Evolutionary conservation across 2,888 invertebrate genomes (phyloP), one percentile per base, ranked within the genome.

Genomic region (Hypena proboscidalis): DNA sequence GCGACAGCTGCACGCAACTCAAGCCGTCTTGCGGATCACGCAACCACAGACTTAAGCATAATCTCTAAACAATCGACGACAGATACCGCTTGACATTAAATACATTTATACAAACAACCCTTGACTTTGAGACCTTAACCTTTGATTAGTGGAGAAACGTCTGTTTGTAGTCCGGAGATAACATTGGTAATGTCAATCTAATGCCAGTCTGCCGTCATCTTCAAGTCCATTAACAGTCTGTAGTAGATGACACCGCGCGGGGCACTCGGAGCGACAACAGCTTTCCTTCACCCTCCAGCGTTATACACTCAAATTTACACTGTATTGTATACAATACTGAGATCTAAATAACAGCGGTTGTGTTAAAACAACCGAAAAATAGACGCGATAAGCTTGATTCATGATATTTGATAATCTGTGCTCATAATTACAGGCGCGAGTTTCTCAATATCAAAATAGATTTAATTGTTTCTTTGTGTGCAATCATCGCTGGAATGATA

Each of bases 21-120:
- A n/a, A n/a, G n/a, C n/a, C n/a, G n/a, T n/a, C n/a, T n/a, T n/a
- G n/a, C n/a, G n/a, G n/a, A n/a, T n/a, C n/a, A n/a, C n/a, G n/a
- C n/a, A n/a, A n/a, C n/a, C n/a, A n/a, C n/a, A n/a, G n/a, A n/a
- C n/a, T n/a, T n/a, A n/a, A n/a, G n/a, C n/a, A n/a, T n/a, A n/a
- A n/a, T n/a, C n/a, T n/a, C n/a, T 30, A 39, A 41, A 45, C 36
- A 42, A 38, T n/a, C 15, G n/a, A n/a, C 25, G 13, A 44, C 23
- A 20, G 30, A 21, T 11, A 10, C 20, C 26, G 33, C 44, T 32
- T 27, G 35, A 20, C 35, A 49, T 44, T 54, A n/a, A n/a, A n/a
- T n/a, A n/a, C n/a, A n/a, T n/a, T n/a, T n/a, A n/a, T n/a, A n/a
- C n/a, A n/a, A n/a, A n/a, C n/a, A n/a, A n/a, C n/a, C n/a, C n/a